Base-by-base conservation (phyloP, 2,797 vertebrate species). In the Labroides dimidiatus region DNA sequence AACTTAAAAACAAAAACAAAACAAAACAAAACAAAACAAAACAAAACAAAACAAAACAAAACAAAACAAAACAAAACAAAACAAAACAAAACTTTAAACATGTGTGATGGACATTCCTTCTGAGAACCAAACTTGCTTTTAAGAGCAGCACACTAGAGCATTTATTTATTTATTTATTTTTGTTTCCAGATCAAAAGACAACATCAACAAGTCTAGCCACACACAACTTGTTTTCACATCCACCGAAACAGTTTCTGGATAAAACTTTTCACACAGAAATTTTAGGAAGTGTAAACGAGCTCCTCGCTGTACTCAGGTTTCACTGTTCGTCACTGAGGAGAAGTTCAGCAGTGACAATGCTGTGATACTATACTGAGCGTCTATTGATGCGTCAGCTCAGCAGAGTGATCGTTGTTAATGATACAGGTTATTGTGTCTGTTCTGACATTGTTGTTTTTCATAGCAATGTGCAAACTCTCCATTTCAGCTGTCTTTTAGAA, bases 371-470 rank as follows among this genome's bases (percentile, higher is more conserved):
- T n/a, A 79, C 69, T 63, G 59, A 62, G 36, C 27, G 51, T 62
- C 69, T 76, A 82, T 87, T 81, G 83, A 87, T 84, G 72, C 53
- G 71, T 75, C 63, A 20, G 47, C 52, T 67, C 64, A 72, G 76
- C 77, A 77, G 64, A 78, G 55, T 17, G 66, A 64, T 80, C n/a
- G n/a, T n/a, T n/a, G n/a, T n/a, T n/a, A n/a, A n/a, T 50, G 7
- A 33, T 48, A 15, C 45, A 67, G 37, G 10, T 23, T 44, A 19
- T 17, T 47, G 23, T 52, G 30, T 75, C 67, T 71, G 23, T 9
- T 33, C 8, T 33, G 30, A 33, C 5, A 0, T 50, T 39, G 20
- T 69, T 66, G 16, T 75, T 72, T 67, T 33, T 37, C 17, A 24
- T n/a, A 64, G 52, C 42, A 45, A 49, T 13, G 64, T 8, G 39